Evolutionary conservation across 2,113 vertebrate genomes (phyloP), one percentile per base, ranked within the genome.

Genomic region (Zosterops lateralis): DNA sequence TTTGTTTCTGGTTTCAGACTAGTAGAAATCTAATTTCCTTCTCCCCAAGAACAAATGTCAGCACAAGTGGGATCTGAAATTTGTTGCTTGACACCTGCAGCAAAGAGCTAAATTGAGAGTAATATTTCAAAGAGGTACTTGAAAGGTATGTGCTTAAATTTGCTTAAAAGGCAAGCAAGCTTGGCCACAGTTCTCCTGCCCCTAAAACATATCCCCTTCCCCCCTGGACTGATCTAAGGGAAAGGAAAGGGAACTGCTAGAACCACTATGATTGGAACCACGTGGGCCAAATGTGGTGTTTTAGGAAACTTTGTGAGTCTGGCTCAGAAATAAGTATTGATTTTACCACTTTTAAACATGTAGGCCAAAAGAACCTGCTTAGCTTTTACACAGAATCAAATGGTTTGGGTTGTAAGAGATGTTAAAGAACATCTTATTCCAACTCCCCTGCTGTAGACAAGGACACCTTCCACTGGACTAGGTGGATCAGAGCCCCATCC

Each of bases 21-120:
- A 95, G 91, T 84, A 97, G 90, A 97, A 97, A 97, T 96, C 95
- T 97, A 96, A 97, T 97, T 97, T 97, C 96, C 92, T 97, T 95
- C 84, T 94, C 86, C 78, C 96, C 81, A 93, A 97, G 85, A 96
- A 93, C 87, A 97, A 97, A 97, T 96, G 87, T 96, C 95, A 97
- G 93, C 76, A 80, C 92, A 96, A 96, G 95, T 29, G 70, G 93
- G 91, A 96, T 95, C 93, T 95, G 92, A 96, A 96, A 96, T 97
- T 94, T 97, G 94, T 91, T 96, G 97, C 94, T 93, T 95, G 94
- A 95, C 76, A 97, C 91, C 94, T 96, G 96, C 96, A 96, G 96
- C 91, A 96, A 95, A 79, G 89, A 96, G 66, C 95, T 94, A 96
- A 97, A 97, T 95, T 96, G 95, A 96, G 93, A 95, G 91, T 96